Percentiles rank a stretch among this genome's conserved stretches.
Conservation (phyloP, 2,888 invertebrate species). For the Ornithoptera priamus region DNA sequence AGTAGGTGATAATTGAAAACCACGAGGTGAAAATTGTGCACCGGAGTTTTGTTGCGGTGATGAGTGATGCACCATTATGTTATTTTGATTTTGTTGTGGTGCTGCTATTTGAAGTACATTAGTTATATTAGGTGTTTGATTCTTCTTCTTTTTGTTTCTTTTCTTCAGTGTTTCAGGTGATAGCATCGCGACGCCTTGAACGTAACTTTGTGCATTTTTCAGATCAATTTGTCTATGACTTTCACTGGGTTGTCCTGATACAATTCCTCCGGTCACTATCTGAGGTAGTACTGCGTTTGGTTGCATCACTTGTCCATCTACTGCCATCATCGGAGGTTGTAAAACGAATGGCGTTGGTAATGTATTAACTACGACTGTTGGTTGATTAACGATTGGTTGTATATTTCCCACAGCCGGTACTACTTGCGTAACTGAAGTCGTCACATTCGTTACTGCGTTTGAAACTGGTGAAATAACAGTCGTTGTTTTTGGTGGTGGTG, state of each 20-base stretch:
- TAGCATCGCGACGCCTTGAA: slow-evolving; percentile 75
- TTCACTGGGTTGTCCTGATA: slow-evolving; percentile 77
- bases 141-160: slow-evolving; percentile 87
- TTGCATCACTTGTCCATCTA: slow-evolving; percentile 85
- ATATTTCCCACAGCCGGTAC: slow-evolving; percentile 82
- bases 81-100: slow-evolving; percentile 82
- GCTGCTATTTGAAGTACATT: slow-evolving; percentile 85
- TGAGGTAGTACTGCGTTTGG: slow-evolving; percentile 86
- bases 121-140: slow-evolving; percentile 83
- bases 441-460: slow-evolving; percentile 83
- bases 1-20: slow-evolving; percentile 86
- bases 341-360: slow-evolving; percentile 88
- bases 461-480: slow-evolving; percentile 82
- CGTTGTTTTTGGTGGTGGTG: slow-evolving; percentile 80
- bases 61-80: slow-evolving; percentile 79
- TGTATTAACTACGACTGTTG: slow-evolving; percentile 90
- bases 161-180: slow-evolving; percentile 85
- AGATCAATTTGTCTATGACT: slow-evolving; percentile 77
- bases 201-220: slow-evolving; percentile 67
- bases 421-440: slow-evolving; percentile 83
- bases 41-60: slow-evolving; percentile 72
- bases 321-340: slow-evolving; percentile 88
- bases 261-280: slow-evolving; percentile 83
- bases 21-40: slow-evolving; percentile 84
- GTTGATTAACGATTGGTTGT: slow-evolving; percentile 85